Evolutionary conservation across 2,113 vertebrate genomes (phyloP), one percentile per base, ranked within the genome.

Genomic region (Chloropsis cyanopogon): DNA sequence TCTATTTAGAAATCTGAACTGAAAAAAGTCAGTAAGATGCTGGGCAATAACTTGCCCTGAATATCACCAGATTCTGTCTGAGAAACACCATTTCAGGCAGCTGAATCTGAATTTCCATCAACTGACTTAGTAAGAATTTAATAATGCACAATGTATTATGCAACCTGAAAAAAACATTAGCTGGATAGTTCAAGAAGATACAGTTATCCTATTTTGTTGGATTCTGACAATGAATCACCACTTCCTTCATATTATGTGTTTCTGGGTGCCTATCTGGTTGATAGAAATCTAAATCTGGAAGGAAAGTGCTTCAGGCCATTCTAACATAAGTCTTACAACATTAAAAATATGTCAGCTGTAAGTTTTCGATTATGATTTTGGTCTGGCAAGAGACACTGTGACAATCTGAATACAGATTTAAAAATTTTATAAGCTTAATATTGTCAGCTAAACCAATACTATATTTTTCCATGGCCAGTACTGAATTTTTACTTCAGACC

Each of bases 181-280:
- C 44, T 92, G 81, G 60, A 39, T 87, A 86, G 75, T 93, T 57
- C 44, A 82, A 95, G 35, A 46, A 70, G 61, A 95, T 50, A 92
- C 39, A 80, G 39, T 82, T 94, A 86, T 92, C 92, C 41, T 92
- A 19, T 96, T 97, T 95, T 78, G 77, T 79, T 97, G 96, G 82
- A 84, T 93, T 96, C 90, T 86, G 59, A 72, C 68, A 97, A 52
- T 93, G 88, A 97, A 91, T 91, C 76, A 85, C 78, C 59, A 92
- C 79, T 96, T 96, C 53, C 46, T 81, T 95, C 76, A 56, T 57
- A 73, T 94, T 75, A 64, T 12, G 23, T 89, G 39, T 39, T 95
- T 23, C 64, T 95, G 65, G 66, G 56, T 93, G 86, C 56, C 73
- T 92, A 54, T 95, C 42, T 91, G 81, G 61, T 78, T 95, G 73